These are phyloP conservation scores for Callyntrura guangdongensis DNA, from an alignment of 2,888 invertebrate species.

Conservation along the genomic window DNA sequence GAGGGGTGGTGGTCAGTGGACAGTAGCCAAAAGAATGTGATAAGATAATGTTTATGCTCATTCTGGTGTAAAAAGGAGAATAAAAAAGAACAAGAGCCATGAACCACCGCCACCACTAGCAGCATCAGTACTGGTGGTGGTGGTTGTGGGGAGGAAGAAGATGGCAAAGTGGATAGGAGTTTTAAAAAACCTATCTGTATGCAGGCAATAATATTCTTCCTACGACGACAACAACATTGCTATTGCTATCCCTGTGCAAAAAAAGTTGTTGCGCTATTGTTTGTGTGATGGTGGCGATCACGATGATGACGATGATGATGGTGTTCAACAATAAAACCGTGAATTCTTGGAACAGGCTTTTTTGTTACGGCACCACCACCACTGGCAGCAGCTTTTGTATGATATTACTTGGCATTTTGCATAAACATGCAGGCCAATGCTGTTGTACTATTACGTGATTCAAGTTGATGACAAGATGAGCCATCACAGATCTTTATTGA, in stretches of 20 bases:
- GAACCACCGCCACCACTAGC: not conserved
- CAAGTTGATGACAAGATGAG: conserved; percentile 19
- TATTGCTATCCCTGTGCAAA: conserved; percentile 15
- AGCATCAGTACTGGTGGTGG: not conserved
- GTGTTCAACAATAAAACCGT: not conserved
- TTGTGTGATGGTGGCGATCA: too few relatives aligned
- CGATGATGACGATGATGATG: too few relatives aligned
- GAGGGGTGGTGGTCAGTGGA: conserved; percentile 61
- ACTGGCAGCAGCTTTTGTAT: not conserved
- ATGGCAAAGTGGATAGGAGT: too few relatives aligned
- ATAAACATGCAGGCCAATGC: not conserved
- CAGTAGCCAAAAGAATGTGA: conserved; percentile 65
- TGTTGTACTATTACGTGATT: not conserved
- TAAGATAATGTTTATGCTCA: conserved; percentile 63
- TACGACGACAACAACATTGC: not conserved
- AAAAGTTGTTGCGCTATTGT: not conserved
- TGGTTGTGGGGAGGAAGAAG: not conserved
- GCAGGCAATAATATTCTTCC: not conserved
- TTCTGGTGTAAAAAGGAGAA: conserved; percentile 61
- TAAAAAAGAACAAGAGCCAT: conserved; percentile 8
- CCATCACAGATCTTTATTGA: conserved; percentile 48
- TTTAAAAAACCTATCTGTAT: not conserved
- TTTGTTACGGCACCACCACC: not conserved
- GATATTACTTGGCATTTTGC: not conserved
- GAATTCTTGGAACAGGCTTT: conserved; percentile 50